Evolutionary conservation across 2,888 invertebrate genomes (phyloP).

Genomic region (Oscheius myriophilus): DNA sequence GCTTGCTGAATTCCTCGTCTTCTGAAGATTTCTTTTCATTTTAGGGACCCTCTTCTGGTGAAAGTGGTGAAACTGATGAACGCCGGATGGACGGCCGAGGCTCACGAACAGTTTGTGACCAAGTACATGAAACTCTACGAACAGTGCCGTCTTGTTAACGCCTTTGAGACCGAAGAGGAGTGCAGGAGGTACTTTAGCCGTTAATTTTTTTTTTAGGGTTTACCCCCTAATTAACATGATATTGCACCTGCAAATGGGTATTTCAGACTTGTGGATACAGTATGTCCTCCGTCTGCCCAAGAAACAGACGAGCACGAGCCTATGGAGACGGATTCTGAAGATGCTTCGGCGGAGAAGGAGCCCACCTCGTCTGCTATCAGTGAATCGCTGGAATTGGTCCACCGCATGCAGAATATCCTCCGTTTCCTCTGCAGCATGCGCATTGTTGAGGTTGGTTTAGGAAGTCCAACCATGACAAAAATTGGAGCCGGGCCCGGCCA

Average conservation of each 20-base stretch:
- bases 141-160: constrained; percentile 32
- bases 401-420: not conserved
- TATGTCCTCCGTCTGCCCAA: not conserved
- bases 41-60: not conserved
- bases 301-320: not conserved
- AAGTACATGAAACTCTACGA: constrained; percentile 43
- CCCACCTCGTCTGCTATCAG: not conserved
- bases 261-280: too few relatives aligned
- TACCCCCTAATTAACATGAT: too few relatives aligned
- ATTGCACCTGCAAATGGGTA: too few relatives aligned
- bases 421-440: not conserved
- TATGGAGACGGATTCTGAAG: constrained; percentile 19
- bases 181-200: constrained; percentile 3
- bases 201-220: not conserved
- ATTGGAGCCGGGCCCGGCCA: too few relatives aligned
- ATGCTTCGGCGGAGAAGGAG: not conserved
- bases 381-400: not conserved
- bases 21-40: not conserved
- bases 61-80: constrained; percentile 30
- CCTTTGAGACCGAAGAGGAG: constrained; percentile 40
- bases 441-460: not conserved
- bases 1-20: too few relatives aligned
- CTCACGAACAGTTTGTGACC: constrained; percentile 40
- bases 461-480: too few relatives aligned
- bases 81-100: constrained; percentile 44